Evolutionary conservation across 2,797 vertebrate genomes (phyloP), one percentile per base, ranked within the genome.

Genomic region (Sylvilagus floridanus): DNA sequence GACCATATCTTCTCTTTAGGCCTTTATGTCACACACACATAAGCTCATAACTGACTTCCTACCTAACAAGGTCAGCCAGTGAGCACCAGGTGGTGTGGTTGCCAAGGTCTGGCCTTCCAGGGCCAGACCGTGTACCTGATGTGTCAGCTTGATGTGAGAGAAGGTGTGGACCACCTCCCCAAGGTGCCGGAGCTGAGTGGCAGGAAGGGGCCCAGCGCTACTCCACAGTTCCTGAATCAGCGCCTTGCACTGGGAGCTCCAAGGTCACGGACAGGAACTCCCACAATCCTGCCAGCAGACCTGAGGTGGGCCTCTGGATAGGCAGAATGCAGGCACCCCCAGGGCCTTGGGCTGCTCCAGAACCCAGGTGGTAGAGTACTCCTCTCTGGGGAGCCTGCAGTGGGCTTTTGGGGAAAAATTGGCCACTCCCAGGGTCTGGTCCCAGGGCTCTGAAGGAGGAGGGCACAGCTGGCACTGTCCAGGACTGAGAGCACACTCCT

Each of bases 71-170:
- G 97, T 98, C 93, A 99, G 98, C 99, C 99, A 99, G 94, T 98
- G 99, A 7, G 94, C 94, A 0, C 97, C 95, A n/a, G 96, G 95
- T 0, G 65, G 92, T 60, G 88, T 93, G 1, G 96, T 47, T 14
- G 91, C 97, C 6, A 96, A 83, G 28, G 54, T 68, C 79, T 85
- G 90, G 7, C 97, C 97, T 4, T 97, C 97, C 92, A 99, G 42
- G 91, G 86, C 17, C 88, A 99, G 94, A 26, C 98, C 98, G 54
- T 99, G 99, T 11, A 99, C 99, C 90, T 98, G 97, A 0, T 99
- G 99, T 0, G 99, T 99, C 98, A 99, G 99, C 96, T 98, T 99
- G 97, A 99, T 99, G 98, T 99, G 99, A 85, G 99, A 99, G 97
- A 99, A 99, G 96, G 98, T 97, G 91, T 99, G 99, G 82, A 98